These are phyloP conservation scores for Whitmania pigra DNA, from an alignment of 1,140 invertebrate species.

Conservation along the genomic window DNA sequence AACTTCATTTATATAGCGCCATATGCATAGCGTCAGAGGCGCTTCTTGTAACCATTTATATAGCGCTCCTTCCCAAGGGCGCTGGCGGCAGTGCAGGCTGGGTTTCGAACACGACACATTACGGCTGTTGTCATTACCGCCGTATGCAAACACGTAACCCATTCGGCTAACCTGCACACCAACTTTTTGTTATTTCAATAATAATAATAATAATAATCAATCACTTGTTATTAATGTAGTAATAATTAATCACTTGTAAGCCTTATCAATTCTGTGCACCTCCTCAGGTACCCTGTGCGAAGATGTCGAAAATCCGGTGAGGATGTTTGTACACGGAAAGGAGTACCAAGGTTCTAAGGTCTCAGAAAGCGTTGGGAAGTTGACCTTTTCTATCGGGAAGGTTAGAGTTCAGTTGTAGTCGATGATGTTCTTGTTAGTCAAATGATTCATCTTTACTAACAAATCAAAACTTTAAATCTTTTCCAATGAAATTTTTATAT, in stretches of 20 bases:
- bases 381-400: conserved; percentile 12
- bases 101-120: too few species aligned
- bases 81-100: too few species aligned
- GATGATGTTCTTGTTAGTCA: too few species aligned
- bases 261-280: background rate
- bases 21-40: too few species aligned
- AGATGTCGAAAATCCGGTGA: background rate
- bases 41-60: too few species aligned
- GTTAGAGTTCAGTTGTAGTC: background rate
- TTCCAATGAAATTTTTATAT: background rate
- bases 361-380: background rate
- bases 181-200: background rate
- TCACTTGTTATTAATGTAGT: background rate
- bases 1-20: too few species aligned
- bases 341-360: conserved; percentile 5
- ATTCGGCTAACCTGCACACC: too few species aligned
- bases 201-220: background rate
- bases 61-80: too few species aligned
- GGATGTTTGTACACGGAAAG: background rate
- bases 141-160: too few species aligned
- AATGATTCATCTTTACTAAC: too few species aligned
- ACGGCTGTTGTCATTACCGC: too few species aligned
- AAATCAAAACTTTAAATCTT: background rate
- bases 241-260: background rate
- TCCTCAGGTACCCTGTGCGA: background rate